Evolutionary conservation across 2,888 invertebrate genomes (phyloP).

Genomic region (Coelopa pilipes): DNA sequence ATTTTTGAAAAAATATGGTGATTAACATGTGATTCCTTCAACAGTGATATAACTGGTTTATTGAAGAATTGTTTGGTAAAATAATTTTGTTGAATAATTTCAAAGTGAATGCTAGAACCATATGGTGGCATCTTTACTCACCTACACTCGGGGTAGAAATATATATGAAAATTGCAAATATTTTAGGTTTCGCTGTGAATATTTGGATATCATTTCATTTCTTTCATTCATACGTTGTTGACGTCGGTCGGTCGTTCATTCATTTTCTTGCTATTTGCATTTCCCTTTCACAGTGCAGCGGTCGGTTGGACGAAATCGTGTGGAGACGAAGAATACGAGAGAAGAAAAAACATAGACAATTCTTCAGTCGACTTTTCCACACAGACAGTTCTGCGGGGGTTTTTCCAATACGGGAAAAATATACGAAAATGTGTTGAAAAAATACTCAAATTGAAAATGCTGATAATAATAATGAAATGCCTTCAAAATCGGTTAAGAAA

Average conservation of each 20-base stretch:
- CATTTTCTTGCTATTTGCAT: background rate
- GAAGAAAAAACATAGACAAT: no score
- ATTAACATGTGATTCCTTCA: no score
- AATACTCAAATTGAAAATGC: background rate
- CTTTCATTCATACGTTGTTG: background rate
- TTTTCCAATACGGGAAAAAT: slow-evolving; percentile 3
- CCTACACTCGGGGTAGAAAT: no score
- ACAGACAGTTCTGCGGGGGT: slow-evolving; percentile 10
- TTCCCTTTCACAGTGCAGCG: background rate
- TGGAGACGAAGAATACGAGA: background rate
- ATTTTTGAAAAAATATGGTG: no score
- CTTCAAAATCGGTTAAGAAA: background rate
- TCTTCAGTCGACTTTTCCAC: no score
- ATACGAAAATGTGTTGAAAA: slow-evolving; percentile 6
- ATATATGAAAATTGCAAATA: background rate
- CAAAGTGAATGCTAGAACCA: background rate
- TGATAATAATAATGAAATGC: background rate
- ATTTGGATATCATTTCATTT: background rate
- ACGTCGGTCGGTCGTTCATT: background rate
- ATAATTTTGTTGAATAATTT: no score
- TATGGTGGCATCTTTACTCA: background rate
- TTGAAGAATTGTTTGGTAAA: no score
- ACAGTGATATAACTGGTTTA: no score
- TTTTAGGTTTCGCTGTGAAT: background rate
- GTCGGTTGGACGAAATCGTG: no score